Conservation (phyloP, 2,888 invertebrate species). For the Megalurothrips usitatus region DNA sequence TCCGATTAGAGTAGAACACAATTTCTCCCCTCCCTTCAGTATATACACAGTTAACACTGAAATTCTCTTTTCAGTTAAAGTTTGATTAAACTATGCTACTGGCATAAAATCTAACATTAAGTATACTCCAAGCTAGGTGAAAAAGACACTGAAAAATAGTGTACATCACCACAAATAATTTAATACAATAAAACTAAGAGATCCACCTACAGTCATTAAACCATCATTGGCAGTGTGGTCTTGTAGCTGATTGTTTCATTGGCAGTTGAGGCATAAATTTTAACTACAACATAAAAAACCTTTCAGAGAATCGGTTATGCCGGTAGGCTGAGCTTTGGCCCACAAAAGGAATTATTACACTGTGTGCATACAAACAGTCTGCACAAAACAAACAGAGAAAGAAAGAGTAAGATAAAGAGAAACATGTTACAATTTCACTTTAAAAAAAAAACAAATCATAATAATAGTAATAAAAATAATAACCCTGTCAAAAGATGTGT, state of each 20-base stretch:
- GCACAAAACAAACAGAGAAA: neutral
- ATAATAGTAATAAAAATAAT: neutral
- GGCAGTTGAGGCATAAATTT: conserved; percentile 11
- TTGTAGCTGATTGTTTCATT: conserved; percentile 20
- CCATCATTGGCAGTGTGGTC: conserved; percentile 22
- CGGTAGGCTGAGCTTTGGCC: neutral
- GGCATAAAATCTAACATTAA: conserved; percentile 17
- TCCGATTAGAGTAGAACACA: conserved; percentile 20
- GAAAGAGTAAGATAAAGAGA: no score
- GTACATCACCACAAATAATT: neutral
- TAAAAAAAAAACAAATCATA: neutral
- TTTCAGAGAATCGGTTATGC: neutral
- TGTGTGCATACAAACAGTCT: neutral
- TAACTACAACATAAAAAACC: neutral
- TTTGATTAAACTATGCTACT: conserved; percentile 21
- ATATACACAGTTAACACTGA: conserved; percentile 8
- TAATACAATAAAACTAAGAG: conserved; percentile 23
- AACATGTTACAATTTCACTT: no score
- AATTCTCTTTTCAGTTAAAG: neutral
- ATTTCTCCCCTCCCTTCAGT: neutral
- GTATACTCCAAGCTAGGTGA: conserved; percentile 2
- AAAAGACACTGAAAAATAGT: conserved; percentile 9
- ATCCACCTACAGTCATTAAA: conserved; percentile 13
- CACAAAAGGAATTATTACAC: neutral
- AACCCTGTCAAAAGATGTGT: conserved; percentile 12